A percentile compares a stretch with the other conserved stretches of the same genome.
These are phyloP conservation scores for Lampris megalopsis DNA, from an alignment of 2,113 vertebrate species.

Conservation along the genomic window DNA sequence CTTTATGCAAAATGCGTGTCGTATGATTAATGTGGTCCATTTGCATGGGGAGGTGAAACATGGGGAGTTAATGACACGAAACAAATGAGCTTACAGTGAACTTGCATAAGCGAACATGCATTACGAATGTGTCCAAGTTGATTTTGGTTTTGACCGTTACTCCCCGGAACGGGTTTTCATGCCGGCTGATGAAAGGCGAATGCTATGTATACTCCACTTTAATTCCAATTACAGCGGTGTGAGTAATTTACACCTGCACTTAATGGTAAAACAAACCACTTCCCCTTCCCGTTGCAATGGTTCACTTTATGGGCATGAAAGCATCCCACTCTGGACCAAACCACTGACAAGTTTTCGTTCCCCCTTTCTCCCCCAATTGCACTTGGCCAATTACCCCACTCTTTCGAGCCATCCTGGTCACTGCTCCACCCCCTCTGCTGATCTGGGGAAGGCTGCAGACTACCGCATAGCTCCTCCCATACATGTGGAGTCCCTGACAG, in stretches of 20 bases:
- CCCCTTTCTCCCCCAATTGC: too few relatives aligned
- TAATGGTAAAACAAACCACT: background rate
- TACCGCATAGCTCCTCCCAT: too few relatives aligned
- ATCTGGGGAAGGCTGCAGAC: too few relatives aligned
- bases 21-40: constrained; percentile 63
- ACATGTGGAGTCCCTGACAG: too few relatives aligned
- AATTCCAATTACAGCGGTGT: constrained; percentile 19
- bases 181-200: constrained; percentile 49
- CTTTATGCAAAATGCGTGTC: constrained; percentile 48
- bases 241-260: constrained; percentile 16
- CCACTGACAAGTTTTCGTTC: too few relatives aligned
- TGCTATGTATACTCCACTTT: constrained; percentile 13
- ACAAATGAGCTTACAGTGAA: constrained; percentile 56
- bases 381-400: too few relatives aligned
- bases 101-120: constrained; percentile 16
- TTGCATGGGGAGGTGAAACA: constrained; percentile 55
- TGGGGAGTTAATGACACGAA: constrained; percentile 47
- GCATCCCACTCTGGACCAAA: too few relatives aligned
- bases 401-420: too few relatives aligned
- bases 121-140: constrained; percentile 28
- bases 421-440: too few relatives aligned
- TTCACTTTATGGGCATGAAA: too few relatives aligned
- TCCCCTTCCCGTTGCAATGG: background rate
- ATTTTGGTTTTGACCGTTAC: constrained; percentile 42
- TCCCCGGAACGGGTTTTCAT: constrained; percentile 21